A percentile compares a stretch with the other conserved stretches of the same genome.
These are phyloP conservation scores for Pao palembangensis DNA, from an alignment of 2,113 vertebrate species.

Conservation along the genomic window DNA sequence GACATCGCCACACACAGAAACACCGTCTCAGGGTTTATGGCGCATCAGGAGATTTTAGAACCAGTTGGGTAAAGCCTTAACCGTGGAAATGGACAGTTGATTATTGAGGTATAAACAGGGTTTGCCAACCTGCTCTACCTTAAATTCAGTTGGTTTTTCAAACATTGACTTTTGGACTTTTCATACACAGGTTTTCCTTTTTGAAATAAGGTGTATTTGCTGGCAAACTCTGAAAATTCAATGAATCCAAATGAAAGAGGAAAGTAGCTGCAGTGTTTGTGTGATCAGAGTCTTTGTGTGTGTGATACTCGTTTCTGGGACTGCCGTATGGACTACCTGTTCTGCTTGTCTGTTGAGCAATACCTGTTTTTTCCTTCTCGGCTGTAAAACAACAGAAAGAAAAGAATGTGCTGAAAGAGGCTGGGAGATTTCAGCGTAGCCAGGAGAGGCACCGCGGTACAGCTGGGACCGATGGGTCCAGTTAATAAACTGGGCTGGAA, in stretches of 20 bases:
- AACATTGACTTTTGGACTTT: not conserved
- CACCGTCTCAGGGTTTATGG: not conserved
- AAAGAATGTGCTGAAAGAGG: constrained; percentile 42
- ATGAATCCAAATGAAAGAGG: too few relatives aligned
- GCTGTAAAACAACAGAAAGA: not conserved
- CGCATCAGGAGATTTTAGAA: not conserved
- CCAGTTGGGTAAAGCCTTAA: not conserved
- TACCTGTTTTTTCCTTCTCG: constrained; percentile 65
- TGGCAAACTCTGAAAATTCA: not conserved
- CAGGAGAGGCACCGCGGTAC: constrained; percentile 11
- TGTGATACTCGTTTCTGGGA: constrained; percentile 11
- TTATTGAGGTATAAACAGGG: not conserved
- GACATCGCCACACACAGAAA: not conserved
- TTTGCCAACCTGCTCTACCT: not conserved
- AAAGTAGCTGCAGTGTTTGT: constrained; percentile 7
- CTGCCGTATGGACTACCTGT: constrained; percentile 53
- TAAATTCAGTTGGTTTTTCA: not conserved
- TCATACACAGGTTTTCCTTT: not conserved
- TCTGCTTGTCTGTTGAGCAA: constrained; percentile 76
- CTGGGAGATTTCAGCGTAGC: not conserved
- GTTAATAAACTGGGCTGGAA: constrained; percentile 1
- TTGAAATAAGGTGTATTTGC: not conserved
- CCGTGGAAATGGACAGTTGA: not conserved
- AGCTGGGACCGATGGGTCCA: not conserved
- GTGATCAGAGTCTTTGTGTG: constrained; percentile 11